Percentiles rank a stretch among this genome's conserved stretches.
Conservation (phyloP, 2,797 vertebrate species). For the Rhinella marina region DNA sequence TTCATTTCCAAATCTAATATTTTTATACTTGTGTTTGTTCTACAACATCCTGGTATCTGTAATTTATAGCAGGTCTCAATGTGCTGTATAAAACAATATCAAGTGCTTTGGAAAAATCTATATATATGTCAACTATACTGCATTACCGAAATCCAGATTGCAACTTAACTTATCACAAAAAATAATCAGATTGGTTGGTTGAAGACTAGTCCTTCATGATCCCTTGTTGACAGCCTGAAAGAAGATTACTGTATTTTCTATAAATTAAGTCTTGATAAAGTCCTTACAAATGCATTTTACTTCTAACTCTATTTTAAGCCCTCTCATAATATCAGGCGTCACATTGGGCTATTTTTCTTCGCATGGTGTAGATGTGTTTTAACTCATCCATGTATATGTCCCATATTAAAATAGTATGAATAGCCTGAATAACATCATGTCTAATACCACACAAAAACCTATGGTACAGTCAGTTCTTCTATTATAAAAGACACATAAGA, state of each 20-base stretch:
- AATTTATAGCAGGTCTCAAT: neutral
- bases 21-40: neutral
- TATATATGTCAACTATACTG: conserved; percentile 8
- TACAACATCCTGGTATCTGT: neutral
- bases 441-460: neutral
- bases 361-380: neutral
- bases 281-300: conserved; percentile 35
- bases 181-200: conserved; percentile 25
- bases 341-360: conserved; percentile 7
- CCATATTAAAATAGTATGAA: neutral
- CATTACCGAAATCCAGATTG: conserved; percentile 22
- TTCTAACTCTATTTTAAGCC: conserved; percentile 11
- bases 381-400: neutral
- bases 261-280: conserved; percentile 25
- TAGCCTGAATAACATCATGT: neutral
- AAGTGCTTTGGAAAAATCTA: conserved; percentile 1
- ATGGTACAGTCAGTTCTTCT: neutral
- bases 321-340: neutral
- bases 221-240: conserved; percentile 18
- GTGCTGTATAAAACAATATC: neutral
- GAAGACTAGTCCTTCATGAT: conserved; percentile 18
- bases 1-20: neutral
- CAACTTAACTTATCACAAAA: conserved; percentile 19
- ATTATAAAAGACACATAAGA: neutral
- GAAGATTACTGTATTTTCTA: conserved; percentile 31